Evolutionary conservation across 2,113 vertebrate genomes (phyloP).

Genomic region (Onychostruthus taczanowskii): DNA sequence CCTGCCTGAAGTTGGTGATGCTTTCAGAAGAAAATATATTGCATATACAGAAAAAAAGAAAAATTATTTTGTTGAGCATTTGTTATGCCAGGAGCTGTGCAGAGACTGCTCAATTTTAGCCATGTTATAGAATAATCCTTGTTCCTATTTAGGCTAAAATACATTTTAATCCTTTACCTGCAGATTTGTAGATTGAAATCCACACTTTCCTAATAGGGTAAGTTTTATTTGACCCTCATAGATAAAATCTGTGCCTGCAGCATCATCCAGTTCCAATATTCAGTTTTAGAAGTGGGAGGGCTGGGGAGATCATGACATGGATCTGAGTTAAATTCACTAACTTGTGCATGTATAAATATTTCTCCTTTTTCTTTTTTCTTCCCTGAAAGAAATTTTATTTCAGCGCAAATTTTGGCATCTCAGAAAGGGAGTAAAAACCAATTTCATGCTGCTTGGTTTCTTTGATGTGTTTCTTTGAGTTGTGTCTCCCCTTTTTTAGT

Average conservation of each 20-base stretch:
- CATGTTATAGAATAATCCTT: neutral
- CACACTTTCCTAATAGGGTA: neutral
- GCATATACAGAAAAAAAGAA: neutral
- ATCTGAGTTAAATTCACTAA: neutral
- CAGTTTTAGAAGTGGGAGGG: neutral
- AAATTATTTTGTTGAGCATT: neutral
- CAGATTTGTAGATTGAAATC: neutral
- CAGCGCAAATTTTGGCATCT: neutral
- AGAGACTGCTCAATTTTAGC: neutral
- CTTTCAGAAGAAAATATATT: neutral
- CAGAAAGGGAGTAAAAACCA: conserved; percentile 37
- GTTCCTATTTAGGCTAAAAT: neutral
- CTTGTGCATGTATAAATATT: neutral
- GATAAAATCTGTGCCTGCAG: neutral
- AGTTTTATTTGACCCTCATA: neutral
- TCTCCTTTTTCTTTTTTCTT: too few relatives aligned
- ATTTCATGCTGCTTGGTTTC: neutral
- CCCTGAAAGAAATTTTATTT: neutral
- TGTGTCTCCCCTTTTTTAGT: neutral
- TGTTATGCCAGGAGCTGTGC: neutral
- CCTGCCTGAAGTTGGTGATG: neutral
- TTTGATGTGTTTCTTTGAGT: neutral
- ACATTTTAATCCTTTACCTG: neutral
- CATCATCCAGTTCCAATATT: neutral
- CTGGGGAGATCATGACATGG: neutral